Conservation (phyloP, 2,797 vertebrate species). For the Eospalax fontanierii region DNA sequence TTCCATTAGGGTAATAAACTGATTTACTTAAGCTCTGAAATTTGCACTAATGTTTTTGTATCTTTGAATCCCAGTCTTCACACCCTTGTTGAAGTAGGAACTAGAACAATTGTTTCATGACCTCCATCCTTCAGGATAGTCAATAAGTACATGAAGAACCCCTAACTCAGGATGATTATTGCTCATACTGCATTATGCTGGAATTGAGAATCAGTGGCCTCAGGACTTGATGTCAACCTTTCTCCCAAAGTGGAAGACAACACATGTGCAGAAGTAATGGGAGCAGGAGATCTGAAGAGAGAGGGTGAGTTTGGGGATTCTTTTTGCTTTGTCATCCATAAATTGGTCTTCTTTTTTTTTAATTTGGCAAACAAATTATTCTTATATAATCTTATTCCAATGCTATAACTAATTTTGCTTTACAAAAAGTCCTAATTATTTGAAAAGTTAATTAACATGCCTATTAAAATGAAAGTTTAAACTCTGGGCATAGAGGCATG, state of each 20-base stretch:
- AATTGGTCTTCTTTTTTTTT: no score
- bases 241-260: background rate
- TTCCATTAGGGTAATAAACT: background rate
- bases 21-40: background rate
- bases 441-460: background rate
- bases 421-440: background rate
- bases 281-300: background rate
- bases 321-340: no score
- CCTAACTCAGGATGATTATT: background rate
- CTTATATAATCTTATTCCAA: background rate
- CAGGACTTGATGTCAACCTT: background rate
- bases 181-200: background rate
- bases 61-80: background rate
- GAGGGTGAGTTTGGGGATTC: no score
- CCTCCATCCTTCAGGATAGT: background rate
- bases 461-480: background rate
- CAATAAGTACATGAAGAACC: background rate
- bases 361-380: background rate
- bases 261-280: background rate
- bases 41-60: background rate
- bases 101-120: background rate
- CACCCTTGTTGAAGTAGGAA: background rate
- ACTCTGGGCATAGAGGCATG: no score
- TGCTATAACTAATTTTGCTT: no score
- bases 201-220: background rate